These are phyloP conservation scores for Myoxocephalus aenaeus DNA, from an alignment of 2,797 vertebrate genomes.

Conservation along the genomic window DNA sequence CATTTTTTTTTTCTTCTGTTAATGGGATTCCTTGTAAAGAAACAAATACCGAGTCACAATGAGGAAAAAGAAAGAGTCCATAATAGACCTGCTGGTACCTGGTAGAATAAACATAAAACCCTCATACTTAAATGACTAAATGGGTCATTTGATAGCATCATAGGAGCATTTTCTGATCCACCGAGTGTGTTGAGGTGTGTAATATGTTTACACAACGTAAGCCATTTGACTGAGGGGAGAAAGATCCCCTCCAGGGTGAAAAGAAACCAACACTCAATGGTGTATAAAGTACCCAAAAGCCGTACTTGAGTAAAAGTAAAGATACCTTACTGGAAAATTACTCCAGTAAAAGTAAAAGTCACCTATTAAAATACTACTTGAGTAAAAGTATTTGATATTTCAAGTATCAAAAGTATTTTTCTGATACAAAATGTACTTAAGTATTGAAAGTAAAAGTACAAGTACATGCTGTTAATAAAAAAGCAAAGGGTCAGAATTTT, in stretches of 20 bases:
- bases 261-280: background rate
- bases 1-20: slow-evolving; percentile 60
- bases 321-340: no score
- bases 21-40: slow-evolving; percentile 64
- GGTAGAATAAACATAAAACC: slow-evolving; percentile 3
- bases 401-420: no score
- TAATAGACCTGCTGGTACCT: slow-evolving; percentile 21
- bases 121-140: background rate
- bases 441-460: no score
- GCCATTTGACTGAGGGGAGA: background rate
- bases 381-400: no score
- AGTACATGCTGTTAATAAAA: no score
- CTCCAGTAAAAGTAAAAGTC: no score
- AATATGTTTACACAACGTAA: slow-evolving; percentile 8
- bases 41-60: slow-evolving; percentile 38
- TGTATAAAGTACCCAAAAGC: no score
- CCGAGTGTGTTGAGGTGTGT: background rate
- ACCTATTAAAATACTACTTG: no score
- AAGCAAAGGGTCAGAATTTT: no score
- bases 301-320: no score
- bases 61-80: slow-evolving; percentile 48
- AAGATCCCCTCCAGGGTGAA: background rate
- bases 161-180: background rate
- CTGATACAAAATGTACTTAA: no score
- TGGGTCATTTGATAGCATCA: background rate